phyloP scores from a whole-genome alignment of 2,113 vertebrate genomes.

The Phylloscopus trochiloides region DNA sequence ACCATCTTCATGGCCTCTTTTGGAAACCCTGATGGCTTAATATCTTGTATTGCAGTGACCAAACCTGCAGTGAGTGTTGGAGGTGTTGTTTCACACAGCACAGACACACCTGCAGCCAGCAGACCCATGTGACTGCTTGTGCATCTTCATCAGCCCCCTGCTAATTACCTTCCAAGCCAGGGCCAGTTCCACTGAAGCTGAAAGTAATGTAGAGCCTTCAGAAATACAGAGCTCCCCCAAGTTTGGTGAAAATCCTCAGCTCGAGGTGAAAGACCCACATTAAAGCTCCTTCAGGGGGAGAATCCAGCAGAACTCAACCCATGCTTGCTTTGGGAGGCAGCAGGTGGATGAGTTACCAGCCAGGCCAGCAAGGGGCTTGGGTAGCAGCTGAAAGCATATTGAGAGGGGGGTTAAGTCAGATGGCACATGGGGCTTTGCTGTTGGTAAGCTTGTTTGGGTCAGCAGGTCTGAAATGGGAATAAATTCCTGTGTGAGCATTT shows the following conservation, averaged over 20 bases:
- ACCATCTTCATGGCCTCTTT: not conserved
- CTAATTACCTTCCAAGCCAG: not conserved
- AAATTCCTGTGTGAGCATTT: not conserved
- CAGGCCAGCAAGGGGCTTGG: rapidly evolving
- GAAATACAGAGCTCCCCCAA: not conserved
- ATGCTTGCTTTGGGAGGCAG: not conserved
- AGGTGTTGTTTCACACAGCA: not conserved
- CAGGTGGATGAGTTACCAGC: not conserved
- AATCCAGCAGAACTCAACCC: not conserved
- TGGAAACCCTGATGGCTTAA: not conserved
- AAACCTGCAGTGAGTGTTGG: not conserved
- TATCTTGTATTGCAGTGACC: not conserved
- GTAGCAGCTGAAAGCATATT: not conserved
- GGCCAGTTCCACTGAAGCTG: not conserved
- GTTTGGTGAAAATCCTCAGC: not conserved
- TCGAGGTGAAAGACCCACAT: not conserved
- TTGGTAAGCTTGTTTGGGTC: not conserved
- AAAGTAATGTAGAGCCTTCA: not conserved
- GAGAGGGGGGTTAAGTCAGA: not conserved
- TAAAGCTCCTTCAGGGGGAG: not conserved
- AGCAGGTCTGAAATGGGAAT: not conserved
- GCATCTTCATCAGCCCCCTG: not conserved
- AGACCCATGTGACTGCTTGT: not conserved
- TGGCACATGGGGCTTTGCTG: not conserved
- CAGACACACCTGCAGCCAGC: not conserved